Base-by-base conservation (phyloP, 1,140 invertebrate genomes). In the Colletes latitarsis region DNA sequence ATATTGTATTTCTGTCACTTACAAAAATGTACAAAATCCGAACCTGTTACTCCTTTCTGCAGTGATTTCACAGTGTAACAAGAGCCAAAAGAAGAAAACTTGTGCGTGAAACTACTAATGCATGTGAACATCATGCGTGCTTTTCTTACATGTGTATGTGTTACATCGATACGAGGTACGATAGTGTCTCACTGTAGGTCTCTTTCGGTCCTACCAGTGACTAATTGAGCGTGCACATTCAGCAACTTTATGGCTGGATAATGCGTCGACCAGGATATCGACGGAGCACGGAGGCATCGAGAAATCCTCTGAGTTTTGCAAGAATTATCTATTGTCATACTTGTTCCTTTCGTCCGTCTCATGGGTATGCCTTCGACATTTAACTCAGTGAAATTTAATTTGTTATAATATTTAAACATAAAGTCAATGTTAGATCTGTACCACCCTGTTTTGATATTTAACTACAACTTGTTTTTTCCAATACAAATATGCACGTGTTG, bases 211-310 rank as follows among this genome's bases (percentile, higher is more conserved):
- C 78, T 80, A 75, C 55, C 72, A 75, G 72, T 80, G 78, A 80
- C 71, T 80, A 80, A 80, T 75, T 80, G 72, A 80, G 15, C 72
- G 78, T 80, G 78, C 71, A 80, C 64, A 68, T 80, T 67, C 63
- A 74, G 72, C 53, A 19, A 75, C 41, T 75, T 60, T 80, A 67
- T 67, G 72, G 72, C 77, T 53, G 78, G 63, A 80, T 63, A 68
- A 80, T 74, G 78, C 46, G 21, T 41, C 77, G 52, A 66, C 60
- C 70, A 73, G 70, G 77, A 79, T 79, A 73, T 75, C 49, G 14
- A 21, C 62, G 21, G 30, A 17, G 46, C 12, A 21, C 53, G 12
- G 30, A 67, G 43, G 43, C 53, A 19, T n/a, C 53, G n/a, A 21
- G 15, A 60, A 30, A 68, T 80, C 10, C 43, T 75, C 30, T 43